Evolutionary conservation across 2,113 vertebrate species (phyloP).

Genomic region (Sakesphorus luctuosus): DNA sequence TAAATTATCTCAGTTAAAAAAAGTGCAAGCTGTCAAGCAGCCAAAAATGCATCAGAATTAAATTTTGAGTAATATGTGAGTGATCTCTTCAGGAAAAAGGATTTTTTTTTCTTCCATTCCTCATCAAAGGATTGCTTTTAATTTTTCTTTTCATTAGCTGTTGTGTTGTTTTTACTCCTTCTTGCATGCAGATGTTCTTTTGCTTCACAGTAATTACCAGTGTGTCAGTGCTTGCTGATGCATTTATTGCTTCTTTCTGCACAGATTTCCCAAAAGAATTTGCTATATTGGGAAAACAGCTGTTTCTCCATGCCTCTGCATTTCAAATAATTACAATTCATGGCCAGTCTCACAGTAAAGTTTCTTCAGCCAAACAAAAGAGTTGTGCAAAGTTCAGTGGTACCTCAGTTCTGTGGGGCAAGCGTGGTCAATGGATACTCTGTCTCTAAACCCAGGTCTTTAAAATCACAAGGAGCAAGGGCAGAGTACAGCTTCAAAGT

Average conservation of each 20-base stretch:
- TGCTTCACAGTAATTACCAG: conserved; percentile 42
- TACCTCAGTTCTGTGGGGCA: not conserved
- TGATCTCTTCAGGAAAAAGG: not conserved
- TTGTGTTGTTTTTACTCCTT: not conserved
- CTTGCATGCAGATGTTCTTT: conserved; percentile 51
- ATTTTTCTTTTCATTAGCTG: conserved; percentile 7
- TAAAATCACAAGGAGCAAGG: not conserved
- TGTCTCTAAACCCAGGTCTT: not conserved
- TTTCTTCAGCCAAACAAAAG: not conserved
- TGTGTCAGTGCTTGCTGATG: conserved; percentile 36
- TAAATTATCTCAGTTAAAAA: not conserved
- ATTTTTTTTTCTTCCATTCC: not conserved
- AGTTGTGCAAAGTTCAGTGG: not conserved
- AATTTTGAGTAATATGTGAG: not conserved
- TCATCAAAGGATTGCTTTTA: not conserved
- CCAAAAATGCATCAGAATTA: not conserved
- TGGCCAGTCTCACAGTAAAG: not conserved
- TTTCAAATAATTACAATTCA: conserved; percentile 3
- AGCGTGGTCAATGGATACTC: not conserved
- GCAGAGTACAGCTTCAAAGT: not conserved
- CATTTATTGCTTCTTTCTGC: conserved; percentile 47
- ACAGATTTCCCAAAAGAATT: conserved; percentile 41
- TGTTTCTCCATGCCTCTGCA: not conserved
- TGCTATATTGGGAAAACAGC: conserved; percentile 56
- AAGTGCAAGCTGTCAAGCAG: not conserved